Percentiles rank a stretch among this genome's conserved stretches.
Conservation (phyloP, 2,797 vertebrate species). For the Coccyzus lansbergi region DNA sequence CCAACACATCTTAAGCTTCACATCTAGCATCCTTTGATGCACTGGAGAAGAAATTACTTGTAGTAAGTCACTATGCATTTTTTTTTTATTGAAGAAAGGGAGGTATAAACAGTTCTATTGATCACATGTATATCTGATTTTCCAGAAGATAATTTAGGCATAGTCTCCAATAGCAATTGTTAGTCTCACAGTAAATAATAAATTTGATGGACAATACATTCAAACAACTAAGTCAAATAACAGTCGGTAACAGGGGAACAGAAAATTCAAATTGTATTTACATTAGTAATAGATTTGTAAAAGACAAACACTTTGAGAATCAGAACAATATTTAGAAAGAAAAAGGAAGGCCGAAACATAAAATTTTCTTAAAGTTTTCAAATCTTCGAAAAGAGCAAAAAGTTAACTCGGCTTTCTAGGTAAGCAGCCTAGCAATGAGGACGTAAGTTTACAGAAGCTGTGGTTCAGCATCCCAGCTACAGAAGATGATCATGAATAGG, state of each 20-base stretch:
- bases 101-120: background rate
- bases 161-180: background rate
- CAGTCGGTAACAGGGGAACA: background rate
- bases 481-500: background rate
- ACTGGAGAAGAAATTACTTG: background rate
- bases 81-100: background rate
- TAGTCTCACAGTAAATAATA: background rate
- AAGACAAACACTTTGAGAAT: background rate
- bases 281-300: background rate
- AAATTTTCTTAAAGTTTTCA: background rate
- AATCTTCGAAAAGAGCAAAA: background rate
- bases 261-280: background rate
- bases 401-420: background rate
- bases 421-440: background rate
- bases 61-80: background rate
- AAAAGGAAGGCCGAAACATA: background rate
- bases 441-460: background rate
- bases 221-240: background rate
- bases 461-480: background rate
- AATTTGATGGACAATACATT: background rate
- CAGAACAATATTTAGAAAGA: background rate
- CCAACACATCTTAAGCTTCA: background rate
- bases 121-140: background rate
- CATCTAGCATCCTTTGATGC: slow-evolving; percentile 9
- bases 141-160: background rate